Percentiles rank a stretch among this genome's conserved stretches.
Conservation (phyloP, 2,888 invertebrate species). For the Epistrophella euchroma region DNA sequence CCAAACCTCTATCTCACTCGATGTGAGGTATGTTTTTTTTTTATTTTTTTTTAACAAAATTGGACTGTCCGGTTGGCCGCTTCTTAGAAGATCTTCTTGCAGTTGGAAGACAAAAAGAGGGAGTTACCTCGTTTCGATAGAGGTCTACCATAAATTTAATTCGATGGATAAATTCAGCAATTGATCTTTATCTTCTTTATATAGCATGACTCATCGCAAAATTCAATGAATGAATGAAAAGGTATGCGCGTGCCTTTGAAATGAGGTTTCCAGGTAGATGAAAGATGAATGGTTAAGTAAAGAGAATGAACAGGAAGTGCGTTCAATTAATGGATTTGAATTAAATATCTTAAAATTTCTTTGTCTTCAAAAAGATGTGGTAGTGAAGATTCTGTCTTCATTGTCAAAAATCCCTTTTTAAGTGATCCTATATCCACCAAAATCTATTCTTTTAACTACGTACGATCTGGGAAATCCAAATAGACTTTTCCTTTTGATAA, state of each 20-base stretch:
- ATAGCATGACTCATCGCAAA: conserved; percentile 58
- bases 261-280: conserved; percentile 32
- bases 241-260: conserved; percentile 63
- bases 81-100: conserved; percentile 37
- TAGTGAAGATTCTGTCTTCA: background rate
- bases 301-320: conserved; percentile 44
- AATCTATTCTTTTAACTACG: background rate
- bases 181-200: conserved; percentile 63
- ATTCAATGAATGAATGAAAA: conserved; percentile 52
- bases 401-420: background rate
- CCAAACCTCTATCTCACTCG: conserved; percentile 13
- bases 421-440: background rate
- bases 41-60: conserved; percentile 29
- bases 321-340: conserved; percentile 30
- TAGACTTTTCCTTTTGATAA: background rate
- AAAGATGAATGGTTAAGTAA: background rate
- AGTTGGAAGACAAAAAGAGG: conserved; percentile 24
- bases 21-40: conserved; percentile 11
- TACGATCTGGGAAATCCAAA: background rate
- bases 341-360: background rate
- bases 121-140: conserved; percentile 34
- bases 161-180: conserved; percentile 70
- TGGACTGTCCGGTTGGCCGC: conserved; percentile 29
- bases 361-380: background rate
- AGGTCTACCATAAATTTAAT: conserved; percentile 70